Evolutionary conservation across 2,888 invertebrate species (phyloP), one percentile per base, ranked within the genome.

Genomic region (Amphipoea oculea): DNA sequence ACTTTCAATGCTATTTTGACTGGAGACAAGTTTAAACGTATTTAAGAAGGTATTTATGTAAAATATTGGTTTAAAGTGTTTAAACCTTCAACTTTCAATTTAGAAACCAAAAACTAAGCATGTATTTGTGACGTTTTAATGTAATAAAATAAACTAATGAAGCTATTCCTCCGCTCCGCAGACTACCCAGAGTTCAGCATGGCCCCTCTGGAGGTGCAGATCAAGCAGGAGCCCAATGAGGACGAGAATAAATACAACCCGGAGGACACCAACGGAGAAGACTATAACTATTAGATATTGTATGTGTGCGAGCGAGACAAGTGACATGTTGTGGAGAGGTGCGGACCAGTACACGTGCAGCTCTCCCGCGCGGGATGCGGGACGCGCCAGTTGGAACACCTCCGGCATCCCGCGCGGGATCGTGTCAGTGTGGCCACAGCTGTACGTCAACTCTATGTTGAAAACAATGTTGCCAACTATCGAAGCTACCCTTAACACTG

Each of bases 171-270:
- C 29, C 20, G 20, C 20, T 73, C 20, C 57, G 0, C 90, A 92
- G 92, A 92, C 67, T 92, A 92, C 48, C 98, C 98, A 4, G 98
- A 98, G 88, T 98, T 98, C 95, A 97, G 97, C 77, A 95, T 97
- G 82, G 96, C 97, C 42, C 97, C 97, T 76, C 97, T 97, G 89
- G 97, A 97, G 81, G 96, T 97, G 11, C 97, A 97, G 82, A 97
- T 98, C 88, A 98, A 98, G 90, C 98, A 98, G 92, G 98, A 98
- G 57, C 89, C 89, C 0, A 92, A 93, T n/a, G 97, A 98, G 74
- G 97, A 98, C 69, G 98, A 98, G 91, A 97, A 98, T 89, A 98
- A 98, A 90, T 98, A 98, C 93, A 97, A 98, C 90, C 98, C 98
- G 0, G 96, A 96, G 68, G 94, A 95, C 29, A 94, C 94, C n/a